A percentile compares a stretch with the other conserved stretches of the same genome.
Evolutionary conservation across 2,888 invertebrate species (phyloP).

Genomic region (Chloroclysta siterata): DNA sequence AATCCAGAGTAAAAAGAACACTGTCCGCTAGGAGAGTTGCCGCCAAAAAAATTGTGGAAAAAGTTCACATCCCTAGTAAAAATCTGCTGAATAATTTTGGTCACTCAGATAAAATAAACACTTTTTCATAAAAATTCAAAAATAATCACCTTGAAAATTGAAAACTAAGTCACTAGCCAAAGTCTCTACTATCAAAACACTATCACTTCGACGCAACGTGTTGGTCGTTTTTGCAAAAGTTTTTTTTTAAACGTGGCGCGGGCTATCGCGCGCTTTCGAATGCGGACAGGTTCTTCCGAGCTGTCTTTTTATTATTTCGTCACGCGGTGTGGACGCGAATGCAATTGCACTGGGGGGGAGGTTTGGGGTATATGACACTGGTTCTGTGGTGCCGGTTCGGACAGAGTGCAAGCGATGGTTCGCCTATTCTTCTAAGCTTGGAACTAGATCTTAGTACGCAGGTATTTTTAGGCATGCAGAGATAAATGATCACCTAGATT

Average conservation of each 20-base stretch:
- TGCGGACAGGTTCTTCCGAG: constrained; percentile 58
- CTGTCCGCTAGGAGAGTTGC: background rate
- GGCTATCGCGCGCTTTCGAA: constrained; percentile 62
- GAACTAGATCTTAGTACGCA: too few relatives aligned
- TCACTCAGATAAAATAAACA: constrained; percentile 2
- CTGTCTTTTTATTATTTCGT: constrained; percentile 81
- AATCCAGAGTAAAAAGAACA: constrained; percentile 6
- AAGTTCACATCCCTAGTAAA: constrained; percentile 46
- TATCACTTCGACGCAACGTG: constrained; percentile 79
- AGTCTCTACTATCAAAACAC: constrained; percentile 77
- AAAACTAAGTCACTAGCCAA: constrained; percentile 81
- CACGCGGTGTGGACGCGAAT: constrained; percentile 69
- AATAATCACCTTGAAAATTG: constrained; percentile 76
- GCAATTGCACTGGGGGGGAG: constrained; percentile 58
- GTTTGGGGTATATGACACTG: constrained; percentile 49
- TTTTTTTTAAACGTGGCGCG: constrained; percentile 58
- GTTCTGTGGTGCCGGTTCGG: constrained; percentile 43
- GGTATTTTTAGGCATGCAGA: too few relatives aligned
- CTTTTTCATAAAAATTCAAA: constrained; percentile 32
- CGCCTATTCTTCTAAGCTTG: too few relatives aligned
- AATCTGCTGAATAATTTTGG: background rate
- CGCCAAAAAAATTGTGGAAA: background rate
- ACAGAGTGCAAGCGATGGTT: constrained; percentile 20
- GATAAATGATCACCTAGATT: too few relatives aligned
- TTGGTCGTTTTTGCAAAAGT: constrained; percentile 54